Evolutionary conservation across 2,113 vertebrate species (phyloP), one percentile per base, ranked within the genome.

Genomic region (Pongo abelii): DNA sequence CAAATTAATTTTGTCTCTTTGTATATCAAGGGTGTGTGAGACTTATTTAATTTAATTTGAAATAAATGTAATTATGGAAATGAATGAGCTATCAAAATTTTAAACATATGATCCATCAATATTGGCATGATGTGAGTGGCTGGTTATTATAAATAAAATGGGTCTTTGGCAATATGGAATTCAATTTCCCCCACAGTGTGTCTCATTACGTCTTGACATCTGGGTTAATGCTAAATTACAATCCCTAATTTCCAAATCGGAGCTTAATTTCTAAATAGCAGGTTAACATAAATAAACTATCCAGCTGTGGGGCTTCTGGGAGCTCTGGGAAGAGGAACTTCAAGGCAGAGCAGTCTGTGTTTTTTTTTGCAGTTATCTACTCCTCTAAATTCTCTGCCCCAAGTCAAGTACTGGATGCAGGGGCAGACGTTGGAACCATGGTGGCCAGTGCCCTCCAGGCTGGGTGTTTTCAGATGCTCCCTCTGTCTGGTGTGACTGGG

Each of bases 21-120:
- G 99, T 98, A 98, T 98, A 98, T 98, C 98, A 98, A 99, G 99
- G 98, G 98, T 98, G 98, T 97, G 98, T 5, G 43, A 98, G 98
- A 99, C 98, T 99, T 99, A 98, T 98, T 98, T 98, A 99, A 98
- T 98, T 98, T 98, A 99, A 99, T 99, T 99, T 98, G 98, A 99
- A 98, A 99, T 99, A 99, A 99, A 99, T 98, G 96, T 98, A 99
- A 99, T 99, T 99, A 99, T 99, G 99, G 99, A 99, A 99, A 99
- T 98, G 99, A 99, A 99, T 99, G 99, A 99, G 98, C 99, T 99
- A 98, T 99, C 99, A 98, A 99, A 98, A 99, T 98, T 98, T 98
- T 98, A 98, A 98, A 98, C 98, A 98, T 98, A 98, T 99, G 98
- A 99, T 99, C 99, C 99, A 99, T 99, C 99, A 99, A 97, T 98